A percentile compares a stretch with the other conserved stretches of the same genome.
Conservation (phyloP, 1,140 invertebrate genomes). For the Megathymus violae region DNA sequence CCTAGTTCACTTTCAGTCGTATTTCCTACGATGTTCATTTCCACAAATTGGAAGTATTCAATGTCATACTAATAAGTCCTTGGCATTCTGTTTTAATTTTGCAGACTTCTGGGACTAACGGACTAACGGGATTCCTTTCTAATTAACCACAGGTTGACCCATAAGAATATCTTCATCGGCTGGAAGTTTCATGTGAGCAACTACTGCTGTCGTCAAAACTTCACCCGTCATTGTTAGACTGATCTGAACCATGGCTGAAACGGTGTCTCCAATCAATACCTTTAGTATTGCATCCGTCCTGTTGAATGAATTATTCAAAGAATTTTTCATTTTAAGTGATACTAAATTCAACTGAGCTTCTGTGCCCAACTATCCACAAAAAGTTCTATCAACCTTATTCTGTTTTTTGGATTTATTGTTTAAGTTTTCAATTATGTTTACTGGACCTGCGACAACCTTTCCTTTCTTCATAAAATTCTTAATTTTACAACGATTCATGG, state of each 20-base stretch:
- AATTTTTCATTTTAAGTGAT: not conserved
- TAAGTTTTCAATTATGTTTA: no score
- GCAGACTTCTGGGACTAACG: not conserved
- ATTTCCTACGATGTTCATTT: no score
- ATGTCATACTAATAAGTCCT: no score
- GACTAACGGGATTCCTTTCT: not conserved
- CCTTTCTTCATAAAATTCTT: not conserved
- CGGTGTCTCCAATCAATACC: not conserved
- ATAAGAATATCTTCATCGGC: slow-evolving; percentile 20
- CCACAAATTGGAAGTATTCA: no score
- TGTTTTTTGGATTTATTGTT: slow-evolving; percentile 37
- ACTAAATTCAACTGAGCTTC: slow-evolving; percentile 41
- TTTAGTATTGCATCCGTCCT: slow-evolving; percentile 7
- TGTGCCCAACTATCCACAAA: slow-evolving; percentile 40
- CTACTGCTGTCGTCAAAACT: not conserved
- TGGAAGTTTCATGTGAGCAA: no score
- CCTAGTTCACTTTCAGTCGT: no score
- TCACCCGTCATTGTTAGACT: slow-evolving; percentile 1
- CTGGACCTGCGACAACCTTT: no score
- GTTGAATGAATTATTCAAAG: not conserved
- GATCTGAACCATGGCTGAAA: not conserved
- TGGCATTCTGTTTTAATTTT: not conserved
- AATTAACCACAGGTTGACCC: slow-evolving; percentile 25
- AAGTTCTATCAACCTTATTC: slow-evolving; percentile 9
- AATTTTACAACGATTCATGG: not conserved